Evolutionary conservation across 2,797 vertebrate species (phyloP).

Genomic region (Spinibarbus caldwelli): DNA sequence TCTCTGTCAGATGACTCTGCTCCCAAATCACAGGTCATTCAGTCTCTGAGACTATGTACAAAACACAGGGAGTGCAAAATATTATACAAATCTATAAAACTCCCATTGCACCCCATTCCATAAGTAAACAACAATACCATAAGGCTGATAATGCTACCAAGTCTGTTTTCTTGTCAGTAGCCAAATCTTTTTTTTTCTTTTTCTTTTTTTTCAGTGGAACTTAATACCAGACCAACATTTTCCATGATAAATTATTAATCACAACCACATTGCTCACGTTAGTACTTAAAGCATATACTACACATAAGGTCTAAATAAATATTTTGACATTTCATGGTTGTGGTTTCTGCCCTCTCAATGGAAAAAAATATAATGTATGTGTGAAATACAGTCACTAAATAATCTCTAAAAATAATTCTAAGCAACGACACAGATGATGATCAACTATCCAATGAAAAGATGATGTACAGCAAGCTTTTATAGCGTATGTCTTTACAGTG

Average conservation of each 20-base stretch:
- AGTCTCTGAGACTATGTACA: constrained; percentile 26
- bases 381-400: not conserved
- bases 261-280: not conserved
- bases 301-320: not conserved
- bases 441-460: not conserved
- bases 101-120: not conserved
- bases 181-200: not conserved
- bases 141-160: constrained; percentile 13
- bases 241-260: not conserved
- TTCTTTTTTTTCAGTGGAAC: not conserved
- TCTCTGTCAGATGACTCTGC: not conserved
- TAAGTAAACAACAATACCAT: not conserved
- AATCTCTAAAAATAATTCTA: not conserved
- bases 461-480: not conserved
- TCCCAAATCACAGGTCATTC: constrained; percentile 31
- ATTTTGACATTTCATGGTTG: constrained; percentile 2
- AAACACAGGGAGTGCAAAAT: constrained; percentile 13
- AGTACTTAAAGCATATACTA: not conserved
- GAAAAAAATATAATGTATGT: not conserved
- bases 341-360: not conserved
- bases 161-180: not conserved
- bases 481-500: not conserved
- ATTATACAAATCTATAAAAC: constrained; percentile 19
- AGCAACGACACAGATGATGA: not conserved
- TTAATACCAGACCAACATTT: not conserved